A percentile compares a stretch with the other conserved stretches of the same genome.
phyloP scores from a whole-genome alignment of 2,113 vertebrate genomes.

The Egretta garzetta region DNA sequence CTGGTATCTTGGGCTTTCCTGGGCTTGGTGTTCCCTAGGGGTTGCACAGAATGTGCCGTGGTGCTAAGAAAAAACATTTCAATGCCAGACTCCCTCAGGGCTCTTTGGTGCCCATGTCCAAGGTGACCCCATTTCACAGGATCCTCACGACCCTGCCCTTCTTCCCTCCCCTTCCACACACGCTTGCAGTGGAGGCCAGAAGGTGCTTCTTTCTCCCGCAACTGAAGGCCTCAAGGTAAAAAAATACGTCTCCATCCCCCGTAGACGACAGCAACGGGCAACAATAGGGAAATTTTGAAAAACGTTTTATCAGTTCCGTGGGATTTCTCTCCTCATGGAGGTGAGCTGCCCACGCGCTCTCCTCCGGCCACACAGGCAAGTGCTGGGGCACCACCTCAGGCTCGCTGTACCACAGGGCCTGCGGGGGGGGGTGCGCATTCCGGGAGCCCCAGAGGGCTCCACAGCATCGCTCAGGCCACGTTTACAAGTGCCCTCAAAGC shows the following conservation, averaged over 20 bases:
- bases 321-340: neutral
- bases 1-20: neutral
- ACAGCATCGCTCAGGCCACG: neutral
- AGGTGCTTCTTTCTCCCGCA: neutral
- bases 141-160: neutral
- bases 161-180: too few species aligned
- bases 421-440: too few species aligned
- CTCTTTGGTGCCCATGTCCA: neutral
- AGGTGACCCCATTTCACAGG: neutral
- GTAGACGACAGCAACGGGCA: neutral
- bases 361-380: neutral
- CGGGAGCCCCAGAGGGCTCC: neutral
- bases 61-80: neutral
- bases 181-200: neutral
- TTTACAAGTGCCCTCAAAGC: fast-evolving
- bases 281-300: too few species aligned
- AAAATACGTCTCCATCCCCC: neutral
- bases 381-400: fast-evolving
- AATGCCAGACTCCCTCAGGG: neutral
- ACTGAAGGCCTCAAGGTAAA: neutral
- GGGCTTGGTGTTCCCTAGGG: neutral
- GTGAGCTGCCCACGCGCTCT: fast-evolving
- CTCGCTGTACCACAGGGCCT: neutral
- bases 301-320: too few species aligned
- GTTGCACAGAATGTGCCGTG: neutral